Evolutionary conservation across 2,888 invertebrate species (phyloP).

Genomic region (Idaea aversata): DNA sequence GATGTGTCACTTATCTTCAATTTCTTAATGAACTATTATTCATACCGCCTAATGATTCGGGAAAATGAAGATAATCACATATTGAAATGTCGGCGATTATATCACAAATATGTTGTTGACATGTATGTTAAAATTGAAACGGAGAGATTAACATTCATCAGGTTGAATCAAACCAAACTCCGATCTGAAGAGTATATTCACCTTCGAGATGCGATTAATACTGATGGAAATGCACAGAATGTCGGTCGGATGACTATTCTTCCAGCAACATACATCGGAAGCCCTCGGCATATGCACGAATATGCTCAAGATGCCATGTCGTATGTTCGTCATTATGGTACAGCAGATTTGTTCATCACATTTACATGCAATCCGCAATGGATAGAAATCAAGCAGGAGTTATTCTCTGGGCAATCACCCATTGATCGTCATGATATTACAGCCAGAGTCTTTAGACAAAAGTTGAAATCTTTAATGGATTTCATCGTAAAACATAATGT

Average conservation of each 20-base stretch:
- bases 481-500: conserved; percentile 22
- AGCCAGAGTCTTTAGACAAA: conserved; percentile 27
- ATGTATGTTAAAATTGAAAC: conserved; percentile 27
- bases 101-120: conserved; percentile 22
- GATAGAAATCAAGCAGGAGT: conserved; percentile 6
- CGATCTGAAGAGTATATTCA: conserved; percentile 27
- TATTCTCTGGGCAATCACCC: conserved; percentile 17
- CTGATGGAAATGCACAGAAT: conserved; percentile 18
- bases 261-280: conserved; percentile 5
- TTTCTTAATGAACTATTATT: conserved; percentile 20
- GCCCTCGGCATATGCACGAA: conserved; percentile 30
- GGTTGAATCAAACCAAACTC: conserved; percentile 18
- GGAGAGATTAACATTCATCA: too few relatives aligned
- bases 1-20: too few relatives aligned
- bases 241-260: conserved; percentile 25
- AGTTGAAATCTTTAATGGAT: conserved; percentile 25
- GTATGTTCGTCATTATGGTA: conserved; percentile 41
- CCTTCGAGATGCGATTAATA: conserved; percentile 26
- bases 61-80: too few relatives aligned
- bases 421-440: conserved; percentile 23
- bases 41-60: conserved; percentile 32
- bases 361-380: conserved; percentile 13
- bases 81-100: conserved; percentile 16
- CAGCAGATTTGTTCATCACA: conserved; percentile 32
- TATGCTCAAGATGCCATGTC: conserved; percentile 35